Evolutionary conservation across 2,797 vertebrate species (phyloP).

Genomic region (Buphagus erythrorhynchus): DNA sequence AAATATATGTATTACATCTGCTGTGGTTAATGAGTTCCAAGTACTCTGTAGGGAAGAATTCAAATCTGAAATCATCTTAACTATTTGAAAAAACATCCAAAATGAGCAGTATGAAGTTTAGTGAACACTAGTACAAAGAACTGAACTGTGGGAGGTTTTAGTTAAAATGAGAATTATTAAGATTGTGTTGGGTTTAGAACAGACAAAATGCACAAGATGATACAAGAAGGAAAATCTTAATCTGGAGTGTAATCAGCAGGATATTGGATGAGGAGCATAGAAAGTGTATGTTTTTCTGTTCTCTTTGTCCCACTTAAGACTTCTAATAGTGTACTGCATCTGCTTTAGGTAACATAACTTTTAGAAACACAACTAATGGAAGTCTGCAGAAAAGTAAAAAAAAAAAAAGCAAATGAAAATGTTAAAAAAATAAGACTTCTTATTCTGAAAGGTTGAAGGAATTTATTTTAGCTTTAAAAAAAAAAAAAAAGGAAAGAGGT

Average conservation of each 20-base stretch:
- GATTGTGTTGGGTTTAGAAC: not conserved
- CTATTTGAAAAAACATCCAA: not conserved
- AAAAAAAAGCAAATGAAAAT: not conserved
- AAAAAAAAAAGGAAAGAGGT: not conserved
- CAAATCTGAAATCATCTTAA: not conserved
- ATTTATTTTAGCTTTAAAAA: not conserved
- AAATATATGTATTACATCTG: not conserved
- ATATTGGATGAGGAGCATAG: not conserved
- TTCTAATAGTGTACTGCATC: not conserved
- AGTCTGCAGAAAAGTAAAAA: not conserved
- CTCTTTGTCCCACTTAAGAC: not conserved
- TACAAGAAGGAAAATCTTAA: not conserved
- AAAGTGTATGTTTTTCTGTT: not conserved
- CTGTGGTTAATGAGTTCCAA: not conserved
- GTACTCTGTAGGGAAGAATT: not conserved
- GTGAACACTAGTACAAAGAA: not conserved
- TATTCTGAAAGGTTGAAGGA: not conserved
- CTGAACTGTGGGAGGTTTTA: not conserved
- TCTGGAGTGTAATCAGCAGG: not conserved
- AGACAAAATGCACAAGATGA: not conserved
- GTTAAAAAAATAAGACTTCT: not conserved
- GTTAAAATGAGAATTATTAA: not conserved
- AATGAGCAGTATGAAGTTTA: not conserved
- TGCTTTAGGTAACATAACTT: not conserved
- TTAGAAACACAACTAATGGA: not conserved